Percentiles rank a stretch among this genome's conserved stretches.
Conservation (phyloP, 1,140 invertebrate genomes). For the Pteromalus puparum region DNA sequence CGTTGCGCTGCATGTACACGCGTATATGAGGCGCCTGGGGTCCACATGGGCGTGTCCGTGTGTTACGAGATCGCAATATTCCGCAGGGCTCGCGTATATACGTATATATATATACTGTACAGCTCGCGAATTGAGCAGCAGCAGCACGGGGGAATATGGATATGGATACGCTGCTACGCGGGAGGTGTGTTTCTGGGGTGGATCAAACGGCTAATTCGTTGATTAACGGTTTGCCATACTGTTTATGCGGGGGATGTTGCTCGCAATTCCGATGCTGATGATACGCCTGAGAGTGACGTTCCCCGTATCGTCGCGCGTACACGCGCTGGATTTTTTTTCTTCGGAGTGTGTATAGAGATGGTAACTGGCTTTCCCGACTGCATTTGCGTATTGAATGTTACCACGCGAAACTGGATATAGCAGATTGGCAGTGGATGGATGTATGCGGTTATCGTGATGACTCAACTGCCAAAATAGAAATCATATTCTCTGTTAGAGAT, state of each 20-base stretch:
- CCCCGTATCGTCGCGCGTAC: background rate
- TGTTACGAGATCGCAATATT: conserved; percentile 2
- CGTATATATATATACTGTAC: background rate
- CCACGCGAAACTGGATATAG: background rate
- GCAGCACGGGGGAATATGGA: background rate
- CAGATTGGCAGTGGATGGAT: background rate
- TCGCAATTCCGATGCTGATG: background rate
- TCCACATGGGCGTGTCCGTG: conserved; percentile 2
- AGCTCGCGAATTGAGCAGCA: background rate
- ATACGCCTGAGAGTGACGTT: background rate
- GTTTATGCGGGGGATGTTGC: background rate
- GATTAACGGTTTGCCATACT: conserved; percentile 3
- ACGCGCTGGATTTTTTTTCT: background rate
- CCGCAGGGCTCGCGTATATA: background rate
- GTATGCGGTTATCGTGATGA: background rate
- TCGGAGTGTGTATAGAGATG: background rate
- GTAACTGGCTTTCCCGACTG: background rate
- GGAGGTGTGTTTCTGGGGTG: background rate
- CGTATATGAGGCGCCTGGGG: background rate
- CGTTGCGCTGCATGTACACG: background rate
- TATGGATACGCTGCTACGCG: background rate
- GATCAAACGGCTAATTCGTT: conserved; percentile 12
- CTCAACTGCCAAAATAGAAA: background rate
- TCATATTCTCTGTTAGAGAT: too few relatives aligned
- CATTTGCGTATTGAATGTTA: background rate